A percentile compares a stretch with the other conserved stretches of the same genome.
These are phyloP conservation scores for Syrrhaptes paradoxus DNA, from an alignment of 2,113 vertebrate genomes.

Conservation along the genomic window DNA sequence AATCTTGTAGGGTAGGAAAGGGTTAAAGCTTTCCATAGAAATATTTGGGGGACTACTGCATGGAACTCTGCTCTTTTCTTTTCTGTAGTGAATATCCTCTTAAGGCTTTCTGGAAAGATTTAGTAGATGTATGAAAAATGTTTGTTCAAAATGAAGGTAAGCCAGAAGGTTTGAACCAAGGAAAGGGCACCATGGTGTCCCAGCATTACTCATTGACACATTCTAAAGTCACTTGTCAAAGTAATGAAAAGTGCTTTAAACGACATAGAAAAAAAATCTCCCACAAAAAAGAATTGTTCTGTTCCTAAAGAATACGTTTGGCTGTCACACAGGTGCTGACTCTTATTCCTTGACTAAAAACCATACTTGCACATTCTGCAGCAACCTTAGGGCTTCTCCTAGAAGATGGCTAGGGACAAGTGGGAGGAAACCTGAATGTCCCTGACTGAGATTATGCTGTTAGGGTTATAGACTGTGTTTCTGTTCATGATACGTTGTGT, in stretches of 20 bases:
- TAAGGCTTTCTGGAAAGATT: neutral
- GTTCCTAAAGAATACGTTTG: neutral
- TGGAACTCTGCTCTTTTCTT: neutral
- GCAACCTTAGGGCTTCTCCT: neutral
- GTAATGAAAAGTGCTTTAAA: neutral
- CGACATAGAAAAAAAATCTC: neutral
- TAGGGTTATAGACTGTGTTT: neutral
- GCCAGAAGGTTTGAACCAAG: neutral
- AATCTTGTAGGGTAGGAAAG: neutral
- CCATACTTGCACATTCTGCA: neutral
- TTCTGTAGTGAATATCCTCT: neutral
- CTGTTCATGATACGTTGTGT: neutral
- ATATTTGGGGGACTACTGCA: rapidly evolving
- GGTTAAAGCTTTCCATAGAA: neutral
- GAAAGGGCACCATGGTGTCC: neutral
- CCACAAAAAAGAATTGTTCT: neutral
- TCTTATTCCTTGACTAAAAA: neutral
- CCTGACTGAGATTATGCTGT: neutral
- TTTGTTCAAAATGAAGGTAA: neutral
- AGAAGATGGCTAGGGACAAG: neutral
- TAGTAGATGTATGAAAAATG: neutral
- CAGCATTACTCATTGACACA: neutral
- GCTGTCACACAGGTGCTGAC: neutral
- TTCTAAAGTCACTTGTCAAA: neutral
- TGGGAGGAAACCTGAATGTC: neutral